A percentile compares a stretch with the other conserved stretches of the same genome.
phyloP scores from a whole-genome alignment of 2,888 invertebrate species.

The Tipula helvola region DNA sequence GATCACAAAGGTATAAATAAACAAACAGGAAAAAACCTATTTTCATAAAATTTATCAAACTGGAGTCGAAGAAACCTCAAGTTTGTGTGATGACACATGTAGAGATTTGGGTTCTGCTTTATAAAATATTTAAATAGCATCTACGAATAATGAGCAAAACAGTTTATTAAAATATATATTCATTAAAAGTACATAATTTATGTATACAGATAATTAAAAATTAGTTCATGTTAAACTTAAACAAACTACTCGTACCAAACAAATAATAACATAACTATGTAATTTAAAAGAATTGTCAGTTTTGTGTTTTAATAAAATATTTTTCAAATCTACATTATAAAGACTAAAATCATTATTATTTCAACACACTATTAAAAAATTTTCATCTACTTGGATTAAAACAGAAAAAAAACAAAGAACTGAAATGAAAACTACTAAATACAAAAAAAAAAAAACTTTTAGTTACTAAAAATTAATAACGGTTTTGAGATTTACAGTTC shows the following conservation, averaged over 20 bases:
- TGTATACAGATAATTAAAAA: no score
- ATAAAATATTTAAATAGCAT: no score
- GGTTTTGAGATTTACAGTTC: not conserved
- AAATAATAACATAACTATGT: not conserved
- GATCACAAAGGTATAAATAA: no score
- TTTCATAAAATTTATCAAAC: no score
- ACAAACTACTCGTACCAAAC: not conserved
- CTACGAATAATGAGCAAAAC: no score
- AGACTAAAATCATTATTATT: not conserved
- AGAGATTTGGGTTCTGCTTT: no score
- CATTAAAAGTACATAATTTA: no score
- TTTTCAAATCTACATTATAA: no score
- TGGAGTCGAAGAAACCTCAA: no score
- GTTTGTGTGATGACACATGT: no score
- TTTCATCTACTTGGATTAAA: not conserved
- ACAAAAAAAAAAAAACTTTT: not conserved
- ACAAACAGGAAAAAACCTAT: no score
- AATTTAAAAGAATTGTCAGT: not conserved
- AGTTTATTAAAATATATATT: no score
- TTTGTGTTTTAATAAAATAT: not conserved
- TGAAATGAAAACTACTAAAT: not conserved
- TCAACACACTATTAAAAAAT: not conserved
- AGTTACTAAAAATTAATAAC: not conserved
- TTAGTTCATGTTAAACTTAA: not conserved
- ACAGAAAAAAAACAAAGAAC: not conserved